A percentile compares a stretch with the other conserved stretches of the same genome.
Evolutionary conservation across 1,140 invertebrate genomes (phyloP).

Genomic region (Eueides isabella): DNA sequence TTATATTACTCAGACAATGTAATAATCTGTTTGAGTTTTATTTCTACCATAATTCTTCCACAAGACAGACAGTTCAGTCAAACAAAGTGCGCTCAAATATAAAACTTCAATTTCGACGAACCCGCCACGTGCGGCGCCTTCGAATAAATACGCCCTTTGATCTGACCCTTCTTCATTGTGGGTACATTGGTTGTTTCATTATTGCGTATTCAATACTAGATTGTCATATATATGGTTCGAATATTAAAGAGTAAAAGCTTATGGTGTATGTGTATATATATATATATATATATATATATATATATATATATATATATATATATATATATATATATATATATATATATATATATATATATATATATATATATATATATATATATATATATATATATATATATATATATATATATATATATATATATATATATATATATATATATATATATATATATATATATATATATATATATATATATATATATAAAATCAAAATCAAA

Average conservation of each 20-base stretch:
- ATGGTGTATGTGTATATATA: too few species aligned
- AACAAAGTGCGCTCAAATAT: slow-evolving; percentile 74
- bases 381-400: too few species aligned
- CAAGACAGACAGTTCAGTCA: slow-evolving; percentile 48
- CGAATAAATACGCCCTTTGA: slow-evolving; percentile 53
- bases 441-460: too few species aligned
- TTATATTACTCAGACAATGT: neutral
- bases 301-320: too few species aligned
- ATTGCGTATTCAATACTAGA: slow-evolving; percentile 12
- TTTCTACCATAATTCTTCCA: neutral
- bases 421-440: too few species aligned
- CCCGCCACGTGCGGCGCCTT: slow-evolving; percentile 56
- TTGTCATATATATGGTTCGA: neutral
- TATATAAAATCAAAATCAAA: too few species aligned
- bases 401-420: too few species aligned
- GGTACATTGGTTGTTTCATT: slow-evolving; percentile 15
- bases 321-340: too few species aligned
- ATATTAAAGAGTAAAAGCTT: neutral
- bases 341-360: too few species aligned
- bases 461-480: too few species aligned
- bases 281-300: too few species aligned
- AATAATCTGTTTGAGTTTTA: neutral
- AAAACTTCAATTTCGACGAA: slow-evolving; percentile 72
- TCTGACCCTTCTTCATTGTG: slow-evolving; percentile 27
- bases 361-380: too few species aligned